phyloP scores from a whole-genome alignment of 2,888 invertebrate genomes.

The Cephus sareptanus region DNA sequence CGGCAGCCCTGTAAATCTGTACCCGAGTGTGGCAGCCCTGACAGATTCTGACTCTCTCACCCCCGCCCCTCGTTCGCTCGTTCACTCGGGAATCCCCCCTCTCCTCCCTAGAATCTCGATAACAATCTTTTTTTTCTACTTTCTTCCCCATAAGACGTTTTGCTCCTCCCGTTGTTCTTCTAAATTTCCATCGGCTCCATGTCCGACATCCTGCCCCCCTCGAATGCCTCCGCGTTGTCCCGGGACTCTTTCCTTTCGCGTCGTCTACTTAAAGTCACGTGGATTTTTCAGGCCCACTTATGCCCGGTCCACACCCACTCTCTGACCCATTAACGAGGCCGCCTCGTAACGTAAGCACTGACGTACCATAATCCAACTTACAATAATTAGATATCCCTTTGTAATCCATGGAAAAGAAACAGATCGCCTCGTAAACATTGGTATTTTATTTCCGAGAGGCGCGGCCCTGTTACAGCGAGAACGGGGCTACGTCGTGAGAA shows the following conservation, averaged over 20 bases:
- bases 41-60: slow-evolving; percentile 51
- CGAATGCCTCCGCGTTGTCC: neutral
- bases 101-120: neutral
- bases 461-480: slow-evolving; percentile 14
- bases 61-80: slow-evolving; percentile 3
- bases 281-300: neutral
- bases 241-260: neutral
- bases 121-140: neutral
- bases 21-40: slow-evolving; percentile 57
- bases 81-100: slow-evolving; percentile 14
- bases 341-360: slow-evolving; percentile 8
- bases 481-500: neutral
- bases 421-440: slow-evolving; percentile 50
- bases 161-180: neutral
- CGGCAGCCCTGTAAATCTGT: slow-evolving; percentile 62
- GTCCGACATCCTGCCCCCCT: neutral
- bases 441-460: slow-evolving; percentile 47
- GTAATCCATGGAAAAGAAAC: slow-evolving; percentile 24
- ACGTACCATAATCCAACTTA: slow-evolving; percentile 3
- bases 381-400: slow-evolving; percentile 5
- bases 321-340: slow-evolving; percentile 27
- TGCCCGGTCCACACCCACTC: neutral
- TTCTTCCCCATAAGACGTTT: neutral
- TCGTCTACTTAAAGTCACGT: neutral
- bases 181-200: slow-evolving; percentile 5